Percentiles rank a stretch among this genome's conserved stretches.
phyloP scores from a whole-genome alignment of 2,113 vertebrate genomes.

The Xenopus tropicalis region UCB_Xtro_10.0 CM004450.2:146473501-146474000 shows the following conservation, averaged over 20 bases:
- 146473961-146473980: conserved; percentile 61
- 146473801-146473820: conserved; percentile 85
- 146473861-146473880: conserved; percentile 80
- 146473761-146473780: conserved; percentile 52
- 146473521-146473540: conserved; percentile 56
- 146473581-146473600: conserved; percentile 64
- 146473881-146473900: conserved; percentile 77
- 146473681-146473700: conserved; percentile 52
- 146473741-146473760: conserved; percentile 59
- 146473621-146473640: conserved; percentile 67
- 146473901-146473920: conserved; percentile 60
- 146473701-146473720: conserved; percentile 59
- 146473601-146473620: conserved; percentile 63
- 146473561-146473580: conserved; percentile 60
- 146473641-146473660: conserved; percentile 57
- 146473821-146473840: conserved; percentile 91
- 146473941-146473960: conserved; percentile 67
- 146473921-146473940: conserved; percentile 72
- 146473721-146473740: conserved; percentile 57
- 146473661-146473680: conserved; percentile 57
- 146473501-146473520: conserved; percentile 63
- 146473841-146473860: conserved; percentile 94
- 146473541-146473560: conserved; percentile 59
- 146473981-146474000: conserved; percentile 54
- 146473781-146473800: conserved; percentile 56